These are phyloP conservation scores for Pseudomyrmex pallidus DNA, from an alignment of 1,140 invertebrate species.

Conservation along the genomic window DNA sequence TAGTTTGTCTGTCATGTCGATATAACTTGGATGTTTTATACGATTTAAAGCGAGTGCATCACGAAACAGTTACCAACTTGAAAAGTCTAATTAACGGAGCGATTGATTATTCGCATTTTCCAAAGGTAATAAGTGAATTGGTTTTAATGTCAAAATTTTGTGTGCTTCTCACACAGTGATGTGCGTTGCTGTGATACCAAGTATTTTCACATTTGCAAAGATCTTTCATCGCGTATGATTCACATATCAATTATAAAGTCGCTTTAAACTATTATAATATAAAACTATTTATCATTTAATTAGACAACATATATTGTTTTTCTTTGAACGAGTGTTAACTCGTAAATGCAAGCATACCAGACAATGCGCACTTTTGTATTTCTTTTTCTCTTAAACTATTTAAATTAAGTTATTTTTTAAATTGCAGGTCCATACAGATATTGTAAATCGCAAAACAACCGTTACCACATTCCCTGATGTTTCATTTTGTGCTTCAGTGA, in stretches of 20 bases:
- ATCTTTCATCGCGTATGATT: too few relatives aligned
- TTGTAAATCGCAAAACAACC: conserved; percentile 80
- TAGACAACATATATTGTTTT: too few relatives aligned
- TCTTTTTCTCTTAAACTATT: background rate
- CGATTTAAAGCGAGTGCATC: conserved; percentile 78
- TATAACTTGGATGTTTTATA: conserved; percentile 81
- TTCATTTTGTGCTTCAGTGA: conserved; percentile 59
- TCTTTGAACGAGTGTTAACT: too few relatives aligned
- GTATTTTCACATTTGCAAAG: too few relatives aligned
- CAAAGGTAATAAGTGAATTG: conserved; percentile 75
- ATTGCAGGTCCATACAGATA: conserved; percentile 74
- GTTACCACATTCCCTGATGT: conserved; percentile 64
- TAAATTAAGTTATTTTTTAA: background rate
- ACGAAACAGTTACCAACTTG: conserved; percentile 69
- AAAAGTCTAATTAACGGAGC: conserved; percentile 66
- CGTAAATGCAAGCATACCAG: too few relatives aligned
- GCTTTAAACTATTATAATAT: conserved; percentile 12
- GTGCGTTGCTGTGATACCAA: too few relatives aligned
- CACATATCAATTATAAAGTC: background rate
- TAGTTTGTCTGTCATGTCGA: conserved; percentile 81
- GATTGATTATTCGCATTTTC: conserved; percentile 66
- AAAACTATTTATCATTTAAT: background rate
- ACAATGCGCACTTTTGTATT: background rate
- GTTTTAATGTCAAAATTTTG: too few relatives aligned
- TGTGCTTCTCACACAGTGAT: too few relatives aligned